Conservation (phyloP, 1,140 invertebrate genomes). For the Drosophila baimaii region DNA sequence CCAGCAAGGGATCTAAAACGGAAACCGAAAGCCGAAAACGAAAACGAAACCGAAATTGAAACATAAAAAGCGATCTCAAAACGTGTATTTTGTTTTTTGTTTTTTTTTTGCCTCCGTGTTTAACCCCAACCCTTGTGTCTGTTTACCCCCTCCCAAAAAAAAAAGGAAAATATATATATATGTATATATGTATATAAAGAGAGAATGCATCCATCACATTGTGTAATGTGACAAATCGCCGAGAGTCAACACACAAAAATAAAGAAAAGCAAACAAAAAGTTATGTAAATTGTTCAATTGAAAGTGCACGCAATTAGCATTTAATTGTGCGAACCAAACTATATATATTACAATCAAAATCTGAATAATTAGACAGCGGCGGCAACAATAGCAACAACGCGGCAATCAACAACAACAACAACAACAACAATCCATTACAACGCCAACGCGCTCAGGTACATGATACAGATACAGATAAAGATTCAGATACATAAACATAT, state of each 20-base stretch:
- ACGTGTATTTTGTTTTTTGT: slow-evolving; percentile 20
- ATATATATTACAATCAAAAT: slow-evolving; percentile 44
- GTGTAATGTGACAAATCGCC: slow-evolving; percentile 48
- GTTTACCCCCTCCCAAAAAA: background rate
- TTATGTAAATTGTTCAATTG: slow-evolving; percentile 52
- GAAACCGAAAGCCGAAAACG: slow-evolving; percentile 30
- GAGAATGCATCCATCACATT: slow-evolving; percentile 39
- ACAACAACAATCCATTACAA: slow-evolving; percentile 46
- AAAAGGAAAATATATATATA: background rate
- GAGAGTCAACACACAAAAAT: slow-evolving; percentile 11
- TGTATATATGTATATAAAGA: background rate
- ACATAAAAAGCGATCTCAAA: slow-evolving; percentile 23
- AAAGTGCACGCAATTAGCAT: slow-evolving; percentile 62
- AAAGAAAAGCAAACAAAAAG: slow-evolving; percentile 35
- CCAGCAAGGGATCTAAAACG: background rate
- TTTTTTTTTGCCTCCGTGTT: background rate
- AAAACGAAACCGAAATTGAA: slow-evolving; percentile 32
- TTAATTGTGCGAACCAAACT: slow-evolving; percentile 73
- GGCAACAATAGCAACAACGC: slow-evolving; percentile 29
- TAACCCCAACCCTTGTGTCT: slow-evolving; percentile 32
- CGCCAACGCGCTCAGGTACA: slow-evolving; percentile 52
- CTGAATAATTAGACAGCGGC: slow-evolving; percentile 48
- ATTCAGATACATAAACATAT: slow-evolving; percentile 13
- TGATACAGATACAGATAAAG: slow-evolving; percentile 31
- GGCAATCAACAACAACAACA: slow-evolving; percentile 25